A percentile compares a stretch with the other conserved stretches of the same genome.
These are phyloP conservation scores for Scolopax rusticola DNA, from an alignment of 2,797 vertebrate genomes.

Conservation along the genomic window DNA sequence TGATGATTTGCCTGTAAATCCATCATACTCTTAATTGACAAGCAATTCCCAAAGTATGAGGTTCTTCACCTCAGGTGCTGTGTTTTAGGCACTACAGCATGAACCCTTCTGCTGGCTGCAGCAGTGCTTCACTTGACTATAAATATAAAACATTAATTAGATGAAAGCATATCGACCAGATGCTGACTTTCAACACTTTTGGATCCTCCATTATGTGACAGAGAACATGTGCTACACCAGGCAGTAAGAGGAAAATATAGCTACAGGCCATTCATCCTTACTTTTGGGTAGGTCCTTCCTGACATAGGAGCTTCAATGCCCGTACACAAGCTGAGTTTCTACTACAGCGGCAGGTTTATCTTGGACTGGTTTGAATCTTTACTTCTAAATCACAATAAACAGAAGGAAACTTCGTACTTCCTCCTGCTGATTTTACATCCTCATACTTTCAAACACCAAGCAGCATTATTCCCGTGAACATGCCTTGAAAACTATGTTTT, in stretches of 20 bases:
- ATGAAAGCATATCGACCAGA: not conserved
- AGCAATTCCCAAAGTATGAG: not conserved
- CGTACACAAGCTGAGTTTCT: not conserved
- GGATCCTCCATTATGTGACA: not conserved
- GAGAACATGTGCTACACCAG: not conserved
- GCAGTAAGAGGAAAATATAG: not conserved
- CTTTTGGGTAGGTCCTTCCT: not conserved
- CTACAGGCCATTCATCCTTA: not conserved
- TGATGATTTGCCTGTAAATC: not conserved
- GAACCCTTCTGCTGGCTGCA: not conserved
- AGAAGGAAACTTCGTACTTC: conserved; percentile 37
- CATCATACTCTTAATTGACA: not conserved
- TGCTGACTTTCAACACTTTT: not conserved
- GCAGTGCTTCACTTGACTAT: not conserved
- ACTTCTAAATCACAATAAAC: conserved; percentile 20
- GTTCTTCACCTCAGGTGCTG: not conserved
- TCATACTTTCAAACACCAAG: not conserved
- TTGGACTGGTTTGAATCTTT: conserved; percentile 33
- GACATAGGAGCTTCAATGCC: not conserved
- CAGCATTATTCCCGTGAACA: not conserved
- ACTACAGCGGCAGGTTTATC: conserved; percentile 12
- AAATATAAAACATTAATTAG: not conserved
- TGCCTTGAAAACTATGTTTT: not conserved
- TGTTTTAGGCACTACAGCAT: not conserved
- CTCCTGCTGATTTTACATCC: conserved; percentile 39